These are phyloP conservation scores for Thereva unica DNA, from an alignment of 2,888 invertebrate species.

Conservation along the genomic window DNA sequence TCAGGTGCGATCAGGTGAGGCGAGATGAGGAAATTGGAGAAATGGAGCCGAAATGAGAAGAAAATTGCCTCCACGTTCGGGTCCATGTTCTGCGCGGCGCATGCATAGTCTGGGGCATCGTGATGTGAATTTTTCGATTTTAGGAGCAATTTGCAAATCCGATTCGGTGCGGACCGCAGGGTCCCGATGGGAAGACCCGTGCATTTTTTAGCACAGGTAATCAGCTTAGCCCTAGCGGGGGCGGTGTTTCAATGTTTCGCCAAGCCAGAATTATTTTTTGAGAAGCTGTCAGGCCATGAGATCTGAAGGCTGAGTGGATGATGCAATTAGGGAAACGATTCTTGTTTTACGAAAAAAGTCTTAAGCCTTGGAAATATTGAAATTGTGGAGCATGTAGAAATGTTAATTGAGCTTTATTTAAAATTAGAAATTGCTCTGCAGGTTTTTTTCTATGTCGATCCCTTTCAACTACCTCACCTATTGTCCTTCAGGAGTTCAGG, in stretches of 20 bases:
- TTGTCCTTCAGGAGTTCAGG: too few relatives aligned
- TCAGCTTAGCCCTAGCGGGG: conserved; percentile 12
- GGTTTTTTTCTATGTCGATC: too few relatives aligned
- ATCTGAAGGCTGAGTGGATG: not conserved
- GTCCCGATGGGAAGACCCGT: not conserved
- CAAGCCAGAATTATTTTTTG: not conserved
- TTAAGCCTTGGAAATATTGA: too few relatives aligned
- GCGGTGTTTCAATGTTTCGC: conserved; percentile 3
- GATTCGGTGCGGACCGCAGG: conserved; percentile 3
- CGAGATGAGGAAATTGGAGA: conserved; percentile 23
- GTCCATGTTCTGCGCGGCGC: not conserved
- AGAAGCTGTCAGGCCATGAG: not conserved
- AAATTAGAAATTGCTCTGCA: too few relatives aligned
- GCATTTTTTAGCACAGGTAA: not conserved
- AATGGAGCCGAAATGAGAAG: conserved; percentile 22
- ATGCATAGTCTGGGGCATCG: conserved; percentile 24
- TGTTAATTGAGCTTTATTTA: too few relatives aligned
- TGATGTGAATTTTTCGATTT: conserved; percentile 21
- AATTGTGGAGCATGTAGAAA: too few relatives aligned
- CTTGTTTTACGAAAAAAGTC: not conserved
- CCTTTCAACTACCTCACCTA: too few relatives aligned
- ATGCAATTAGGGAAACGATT: not conserved
- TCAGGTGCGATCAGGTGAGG: conserved; percentile 9
- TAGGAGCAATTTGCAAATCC: conserved; percentile 25
- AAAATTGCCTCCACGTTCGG: conserved; percentile 24